phyloP scores from a whole-genome alignment of 2,888 invertebrate genomes.

The Phania funesta region DNA sequence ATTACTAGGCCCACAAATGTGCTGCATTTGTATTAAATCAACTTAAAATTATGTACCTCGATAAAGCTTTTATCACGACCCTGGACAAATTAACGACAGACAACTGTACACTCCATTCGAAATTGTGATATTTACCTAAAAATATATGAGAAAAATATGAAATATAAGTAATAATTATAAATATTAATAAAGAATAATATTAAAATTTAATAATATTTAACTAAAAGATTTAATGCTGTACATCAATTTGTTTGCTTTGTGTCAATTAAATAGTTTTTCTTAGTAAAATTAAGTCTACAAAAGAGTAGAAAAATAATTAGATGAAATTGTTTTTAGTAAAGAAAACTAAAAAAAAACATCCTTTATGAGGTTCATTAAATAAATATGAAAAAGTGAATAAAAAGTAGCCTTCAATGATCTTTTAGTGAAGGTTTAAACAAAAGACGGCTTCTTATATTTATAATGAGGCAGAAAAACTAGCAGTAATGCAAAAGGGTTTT shows the following conservation, averaged over 20 bases:
- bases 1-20: not conserved
- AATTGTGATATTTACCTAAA: constrained; percentile 48
- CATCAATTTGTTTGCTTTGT: too few species aligned
- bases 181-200: not conserved
- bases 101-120: not conserved
- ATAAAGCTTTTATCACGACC: not conserved
- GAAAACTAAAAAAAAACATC: not conserved
- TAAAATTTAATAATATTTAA: too few species aligned
- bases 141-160: not conserved
- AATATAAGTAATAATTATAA: not conserved
- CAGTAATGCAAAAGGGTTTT: too few species aligned
- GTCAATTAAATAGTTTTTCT: not conserved
- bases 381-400: not conserved
- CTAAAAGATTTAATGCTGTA: too few species aligned
- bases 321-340: not conserved
- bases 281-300: too few species aligned
- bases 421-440: too few species aligned
- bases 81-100: constrained; percentile 8
- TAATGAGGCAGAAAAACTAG: too few species aligned
- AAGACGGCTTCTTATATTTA: too few species aligned
- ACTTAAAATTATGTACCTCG: constrained; percentile 7
- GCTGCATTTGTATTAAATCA: too few species aligned
- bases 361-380: constrained; percentile 10
- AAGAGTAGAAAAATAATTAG: not conserved
- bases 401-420: too few species aligned